Base-by-base conservation (phyloP, 2,888 invertebrate genomes). In the Latrodectus hesperus region DNA sequence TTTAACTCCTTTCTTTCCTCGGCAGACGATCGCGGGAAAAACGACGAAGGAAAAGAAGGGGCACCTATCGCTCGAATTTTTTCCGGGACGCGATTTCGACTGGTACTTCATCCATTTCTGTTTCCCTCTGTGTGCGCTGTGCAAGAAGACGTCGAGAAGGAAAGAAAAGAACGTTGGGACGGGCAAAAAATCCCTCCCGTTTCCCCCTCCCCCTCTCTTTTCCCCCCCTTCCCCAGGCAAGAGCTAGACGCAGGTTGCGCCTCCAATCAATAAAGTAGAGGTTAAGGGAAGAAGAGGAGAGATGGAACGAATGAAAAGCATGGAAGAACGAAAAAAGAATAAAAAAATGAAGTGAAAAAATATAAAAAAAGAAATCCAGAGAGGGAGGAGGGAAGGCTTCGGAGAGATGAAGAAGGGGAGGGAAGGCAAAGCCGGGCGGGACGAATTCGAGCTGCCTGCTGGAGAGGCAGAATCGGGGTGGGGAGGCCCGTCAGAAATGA, bases 201-300 rank as follows among this genome's bases (percentile, higher is more conserved):
- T 55, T 70, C 72, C 85, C 80, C 68, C 64, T 51, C 17, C 22
- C 55, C 17, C 53, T 12, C 14, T 4, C 4, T 4, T 6, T 4
- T 38, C 49, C 64, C 51, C 67, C n/a, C 53, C 70, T 17, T 51
- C 75, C 68, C 68, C 75, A 22, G 71, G 72, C 74, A 17, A 38
- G 60, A 70, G 72, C 77, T 65, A 82, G 86, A 87, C 86, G 86
- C 86, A 87, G 86, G 86, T 87, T 86, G 86, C 86, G 86, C 86
- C 86, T 87, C 86, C 86, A 87, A 87, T 87, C 86, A 87, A 87
- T 87, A 87, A 87, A 87, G 81, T 81, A 82, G 86, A 87, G 86
- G 86, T 80, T 80, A 80, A 75, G 75, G 77, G 67, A 75, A 68
- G 60, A 70, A 67, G 74, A 72, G 81, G 74, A 76, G 65, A 67